These are phyloP conservation scores for Endotricha flammealis DNA, from an alignment of 2,888 invertebrate genomes.

Conservation along the genomic window DNA sequence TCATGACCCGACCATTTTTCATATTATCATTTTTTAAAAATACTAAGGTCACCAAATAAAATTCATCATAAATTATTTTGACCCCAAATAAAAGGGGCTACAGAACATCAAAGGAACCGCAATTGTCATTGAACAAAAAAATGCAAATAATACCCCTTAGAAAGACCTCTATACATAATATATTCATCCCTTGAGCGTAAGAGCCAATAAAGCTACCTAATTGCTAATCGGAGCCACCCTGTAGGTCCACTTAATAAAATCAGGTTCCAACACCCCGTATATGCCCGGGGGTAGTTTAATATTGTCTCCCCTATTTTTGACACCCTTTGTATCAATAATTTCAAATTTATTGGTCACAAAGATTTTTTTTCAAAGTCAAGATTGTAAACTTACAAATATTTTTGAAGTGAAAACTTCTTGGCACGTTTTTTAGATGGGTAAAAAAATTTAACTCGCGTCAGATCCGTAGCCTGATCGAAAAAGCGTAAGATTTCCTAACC, in stretches of 20 bases:
- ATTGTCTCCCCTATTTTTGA: conserved; percentile 7
- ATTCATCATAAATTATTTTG: neutral
- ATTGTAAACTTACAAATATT: too few relatives aligned
- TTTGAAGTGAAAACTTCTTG: too few relatives aligned
- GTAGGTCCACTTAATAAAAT: conserved; percentile 57
- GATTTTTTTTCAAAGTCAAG: too few relatives aligned
- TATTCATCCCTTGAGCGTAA: conserved; percentile 33
- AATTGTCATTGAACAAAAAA: neutral
- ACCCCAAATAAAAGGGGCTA: neutral
- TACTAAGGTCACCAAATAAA: too few relatives aligned
- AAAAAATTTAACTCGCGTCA: too few relatives aligned
- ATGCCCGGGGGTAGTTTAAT: conserved; percentile 2
- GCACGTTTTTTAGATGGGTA: too few relatives aligned
- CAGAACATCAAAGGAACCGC: neutral
- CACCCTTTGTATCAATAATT: conserved; percentile 9
- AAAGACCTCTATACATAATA: conserved; percentile 26
- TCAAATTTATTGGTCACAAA: neutral
- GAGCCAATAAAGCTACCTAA: conserved; percentile 24
- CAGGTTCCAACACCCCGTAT: conserved; percentile 41
- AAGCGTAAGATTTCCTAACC: too few relatives aligned
- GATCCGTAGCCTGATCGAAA: too few relatives aligned
- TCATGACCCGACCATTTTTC: too few relatives aligned
- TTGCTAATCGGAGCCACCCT: conserved; percentile 43
- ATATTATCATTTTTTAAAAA: too few relatives aligned
- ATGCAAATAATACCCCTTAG: neutral